Percentiles rank a stretch among this genome's conserved stretches.
phyloP scores from a whole-genome alignment of 2,797 vertebrate species.

The Florisuga fusca region DNA sequence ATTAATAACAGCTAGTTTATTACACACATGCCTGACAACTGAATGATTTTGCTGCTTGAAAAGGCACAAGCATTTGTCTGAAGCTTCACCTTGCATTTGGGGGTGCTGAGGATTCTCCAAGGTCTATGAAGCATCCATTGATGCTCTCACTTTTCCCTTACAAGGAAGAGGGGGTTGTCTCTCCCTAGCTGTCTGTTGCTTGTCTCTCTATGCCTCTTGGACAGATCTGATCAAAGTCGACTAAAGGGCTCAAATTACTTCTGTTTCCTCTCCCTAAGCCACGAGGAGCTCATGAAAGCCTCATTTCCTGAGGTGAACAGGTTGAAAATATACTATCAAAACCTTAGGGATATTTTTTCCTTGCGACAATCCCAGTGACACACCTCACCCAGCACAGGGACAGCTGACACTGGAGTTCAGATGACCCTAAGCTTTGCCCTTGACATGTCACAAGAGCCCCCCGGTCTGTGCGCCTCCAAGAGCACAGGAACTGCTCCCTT shows the following conservation, averaged over 20 bases:
- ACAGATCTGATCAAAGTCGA: not conserved
- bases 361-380: slow-evolving; percentile 21
- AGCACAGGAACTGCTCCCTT: not conserved
- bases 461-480: accelerated
- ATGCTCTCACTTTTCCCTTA: not conserved
- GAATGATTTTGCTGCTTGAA: not conserved
- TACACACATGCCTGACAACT: not conserved
- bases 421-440: slow-evolving; percentile 52
- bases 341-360: slow-evolving; percentile 15
- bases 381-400: slow-evolving; percentile 1
- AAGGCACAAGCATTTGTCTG: not conserved
- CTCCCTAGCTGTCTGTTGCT: not conserved
- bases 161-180: not conserved
- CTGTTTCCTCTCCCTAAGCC: not conserved
- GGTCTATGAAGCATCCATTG: not conserved
- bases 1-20: not conserved
- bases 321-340: slow-evolving; percentile 18
- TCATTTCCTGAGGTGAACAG: not conserved
- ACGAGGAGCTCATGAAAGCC: not conserved
- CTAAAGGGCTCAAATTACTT: not conserved
- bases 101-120: not conserved
- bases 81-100: not conserved
- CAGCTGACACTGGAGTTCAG: not conserved
- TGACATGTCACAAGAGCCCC: slow-evolving; percentile 22
- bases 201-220: not conserved